Conservation (phyloP, 2,797 vertebrate genomes). For the Dicrostonyx torquatus region DNA sequence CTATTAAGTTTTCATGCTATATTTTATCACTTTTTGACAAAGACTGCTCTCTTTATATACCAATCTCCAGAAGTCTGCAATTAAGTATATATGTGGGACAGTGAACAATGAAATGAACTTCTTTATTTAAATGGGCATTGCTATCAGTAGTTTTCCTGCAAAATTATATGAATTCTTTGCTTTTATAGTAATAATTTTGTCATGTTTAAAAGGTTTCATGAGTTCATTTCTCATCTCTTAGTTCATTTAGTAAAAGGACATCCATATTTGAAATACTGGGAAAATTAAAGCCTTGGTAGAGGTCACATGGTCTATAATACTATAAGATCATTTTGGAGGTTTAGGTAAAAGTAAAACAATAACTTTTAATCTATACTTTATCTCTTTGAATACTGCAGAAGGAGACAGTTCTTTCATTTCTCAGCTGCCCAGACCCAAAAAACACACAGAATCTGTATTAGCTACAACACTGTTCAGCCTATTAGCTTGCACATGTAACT, state of each 20-base stretch:
- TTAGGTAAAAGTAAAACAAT: neutral
- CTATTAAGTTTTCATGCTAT: neutral
- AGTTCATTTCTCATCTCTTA: neutral
- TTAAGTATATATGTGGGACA: neutral
- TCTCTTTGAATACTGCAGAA: no score
- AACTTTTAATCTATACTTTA: neutral
- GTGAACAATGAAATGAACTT: neutral
- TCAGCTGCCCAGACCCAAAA: no score
- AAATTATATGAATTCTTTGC: neutral
- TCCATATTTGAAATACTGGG: neutral
- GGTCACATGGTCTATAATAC: neutral
- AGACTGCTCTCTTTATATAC: neutral
- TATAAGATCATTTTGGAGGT: neutral
- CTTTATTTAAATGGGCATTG: neutral
- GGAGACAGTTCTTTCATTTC: no score
- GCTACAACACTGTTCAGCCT: no score
- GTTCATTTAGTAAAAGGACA: neutral
- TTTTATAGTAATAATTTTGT: constrained; percentile 29
- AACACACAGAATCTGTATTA: no score
- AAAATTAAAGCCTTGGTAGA: constrained; percentile 36
- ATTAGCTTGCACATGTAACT: no score
- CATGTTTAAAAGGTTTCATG: neutral
- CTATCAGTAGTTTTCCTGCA: constrained; percentile 14
- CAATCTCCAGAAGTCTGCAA: neutral
- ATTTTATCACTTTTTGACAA: constrained; percentile 19